Conservation (phyloP, 2,113 vertebrate species). For the Lepus americanus region DNA sequence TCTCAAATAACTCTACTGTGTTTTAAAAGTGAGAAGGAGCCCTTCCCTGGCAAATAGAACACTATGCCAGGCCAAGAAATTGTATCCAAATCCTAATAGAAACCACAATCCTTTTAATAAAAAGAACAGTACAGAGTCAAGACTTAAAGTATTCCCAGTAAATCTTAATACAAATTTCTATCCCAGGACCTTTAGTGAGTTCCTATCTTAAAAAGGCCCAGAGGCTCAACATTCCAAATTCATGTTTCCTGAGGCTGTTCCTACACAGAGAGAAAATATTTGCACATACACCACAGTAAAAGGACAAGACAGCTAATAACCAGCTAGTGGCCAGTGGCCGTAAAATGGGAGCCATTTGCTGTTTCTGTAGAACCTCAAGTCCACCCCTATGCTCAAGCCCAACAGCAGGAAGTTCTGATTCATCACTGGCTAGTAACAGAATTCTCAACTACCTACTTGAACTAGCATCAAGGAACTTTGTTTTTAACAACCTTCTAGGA, state of each 20-base stretch:
- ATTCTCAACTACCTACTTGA: conserved; percentile 45
- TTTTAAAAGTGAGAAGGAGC: neutral
- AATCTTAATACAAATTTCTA: conserved; percentile 46
- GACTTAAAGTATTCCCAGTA: neutral
- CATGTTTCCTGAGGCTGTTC: conserved; percentile 10
- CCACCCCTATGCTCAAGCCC: neutral
- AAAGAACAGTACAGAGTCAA: neutral
- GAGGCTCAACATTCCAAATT: conserved; percentile 26
- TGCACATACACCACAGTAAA: neutral
- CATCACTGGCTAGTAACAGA: neutral
- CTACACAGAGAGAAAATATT: neutral
- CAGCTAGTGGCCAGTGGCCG: neutral
- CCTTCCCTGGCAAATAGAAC: neutral
- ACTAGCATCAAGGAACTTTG: conserved; percentile 6
- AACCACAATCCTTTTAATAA: conserved; percentile 28
- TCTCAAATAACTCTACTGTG: neutral
- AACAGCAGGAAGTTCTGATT: conserved; percentile 14
- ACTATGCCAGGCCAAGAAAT: conserved; percentile 18
- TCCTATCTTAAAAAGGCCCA: conserved; percentile 30
- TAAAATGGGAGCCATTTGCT: neutral
- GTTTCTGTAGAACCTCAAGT: neutral
- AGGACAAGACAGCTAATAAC: neutral
- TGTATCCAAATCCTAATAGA: conserved; percentile 58
- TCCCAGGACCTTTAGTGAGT: neutral
- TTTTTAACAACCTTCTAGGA: conserved; percentile 5